phyloP scores from a whole-genome alignment of 1,140 invertebrate genomes.

The Drosophila malerkotliana region DNA sequence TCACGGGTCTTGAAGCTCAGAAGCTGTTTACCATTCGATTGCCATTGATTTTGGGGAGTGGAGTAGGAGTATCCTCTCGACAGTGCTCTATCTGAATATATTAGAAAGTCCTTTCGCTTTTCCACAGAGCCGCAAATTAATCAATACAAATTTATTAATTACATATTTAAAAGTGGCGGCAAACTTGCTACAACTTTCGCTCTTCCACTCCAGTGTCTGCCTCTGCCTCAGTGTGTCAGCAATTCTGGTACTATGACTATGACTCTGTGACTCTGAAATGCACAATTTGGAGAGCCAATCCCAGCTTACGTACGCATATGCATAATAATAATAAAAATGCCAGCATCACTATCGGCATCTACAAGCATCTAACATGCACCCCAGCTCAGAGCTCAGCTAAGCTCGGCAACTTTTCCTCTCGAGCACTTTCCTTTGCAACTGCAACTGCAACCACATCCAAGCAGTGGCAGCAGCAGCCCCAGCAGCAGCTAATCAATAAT shows the following conservation, averaged over 20 bases:
- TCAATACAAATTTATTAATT: constrained; percentile 57
- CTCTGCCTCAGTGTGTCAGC: constrained; percentile 32
- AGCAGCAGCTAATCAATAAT: constrained; percentile 69
- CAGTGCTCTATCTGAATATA: constrained; percentile 31
- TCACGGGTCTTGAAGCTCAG: constrained; percentile 20
- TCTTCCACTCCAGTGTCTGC: background rate
- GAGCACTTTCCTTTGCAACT: constrained; percentile 32
- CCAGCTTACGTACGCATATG: constrained; percentile 59
- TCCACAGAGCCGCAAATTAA: constrained; percentile 43
- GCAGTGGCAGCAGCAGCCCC: too few relatives aligned
- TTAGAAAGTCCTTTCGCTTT: constrained; percentile 54
- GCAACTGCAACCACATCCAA: constrained; percentile 34
- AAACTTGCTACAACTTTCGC: constrained; percentile 48
- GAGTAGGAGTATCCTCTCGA: constrained; percentile 15
- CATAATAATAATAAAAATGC: constrained; percentile 60
- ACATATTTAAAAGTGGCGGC: constrained; percentile 50
- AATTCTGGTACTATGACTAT: constrained; percentile 33
- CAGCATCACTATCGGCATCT: constrained; percentile 48
- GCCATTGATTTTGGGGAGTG: constrained; percentile 15
- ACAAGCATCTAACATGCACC: constrained; percentile 8
- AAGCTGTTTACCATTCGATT: constrained; percentile 15
- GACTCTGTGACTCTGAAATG: constrained; percentile 37
- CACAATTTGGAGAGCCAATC: constrained; percentile 46
- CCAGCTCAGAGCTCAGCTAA: background rate
- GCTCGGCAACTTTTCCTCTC: constrained; percentile 56